These are phyloP conservation scores for Piezodorus guildinii DNA, from an alignment of 1,140 invertebrate genomes.

Conservation along the genomic window DNA sequence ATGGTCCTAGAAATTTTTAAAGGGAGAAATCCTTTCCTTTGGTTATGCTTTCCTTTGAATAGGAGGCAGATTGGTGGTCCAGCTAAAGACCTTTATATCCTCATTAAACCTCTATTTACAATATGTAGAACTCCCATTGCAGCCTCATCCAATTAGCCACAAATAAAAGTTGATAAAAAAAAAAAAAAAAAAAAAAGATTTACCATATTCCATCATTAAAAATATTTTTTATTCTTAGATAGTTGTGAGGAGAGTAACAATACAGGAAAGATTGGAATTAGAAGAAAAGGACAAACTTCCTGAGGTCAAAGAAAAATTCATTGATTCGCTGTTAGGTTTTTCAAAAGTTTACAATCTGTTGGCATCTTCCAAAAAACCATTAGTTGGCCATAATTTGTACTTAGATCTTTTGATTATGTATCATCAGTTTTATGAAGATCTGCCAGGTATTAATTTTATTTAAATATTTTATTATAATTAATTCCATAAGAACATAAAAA, in stretches of 20 bases:
- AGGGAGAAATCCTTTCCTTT: too few relatives aligned
- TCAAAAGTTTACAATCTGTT: slow-evolving; percentile 52
- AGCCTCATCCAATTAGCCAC: too few relatives aligned
- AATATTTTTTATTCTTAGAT: slow-evolving; percentile 31
- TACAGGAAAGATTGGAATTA: slow-evolving; percentile 29
- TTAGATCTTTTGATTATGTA: slow-evolving; percentile 57
- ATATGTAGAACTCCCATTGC: too few relatives aligned
- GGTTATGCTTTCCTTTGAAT: too few relatives aligned
- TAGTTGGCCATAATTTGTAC: slow-evolving; percentile 63
- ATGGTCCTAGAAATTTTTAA: too few relatives aligned
- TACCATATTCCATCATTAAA: too few relatives aligned
- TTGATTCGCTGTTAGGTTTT: slow-evolving; percentile 49
- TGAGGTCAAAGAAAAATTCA: slow-evolving; percentile 33
- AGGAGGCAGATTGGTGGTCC: too few relatives aligned
- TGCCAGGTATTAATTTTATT: slow-evolving; percentile 41
- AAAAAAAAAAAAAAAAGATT: too few relatives aligned
- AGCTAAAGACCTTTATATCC: too few relatives aligned
- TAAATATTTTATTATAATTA: not conserved
- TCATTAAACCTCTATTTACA: too few relatives aligned
- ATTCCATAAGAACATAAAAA: not conserved
- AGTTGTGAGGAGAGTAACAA: slow-evolving; percentile 33
- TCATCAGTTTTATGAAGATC: slow-evolving; percentile 54
- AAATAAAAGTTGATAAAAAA: too few relatives aligned
- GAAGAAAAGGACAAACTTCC: slow-evolving; percentile 35
- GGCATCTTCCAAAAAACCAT: slow-evolving; percentile 46